Conservation (phyloP, 2,888 invertebrate genomes). For the Serrognathus titanus region DNA sequence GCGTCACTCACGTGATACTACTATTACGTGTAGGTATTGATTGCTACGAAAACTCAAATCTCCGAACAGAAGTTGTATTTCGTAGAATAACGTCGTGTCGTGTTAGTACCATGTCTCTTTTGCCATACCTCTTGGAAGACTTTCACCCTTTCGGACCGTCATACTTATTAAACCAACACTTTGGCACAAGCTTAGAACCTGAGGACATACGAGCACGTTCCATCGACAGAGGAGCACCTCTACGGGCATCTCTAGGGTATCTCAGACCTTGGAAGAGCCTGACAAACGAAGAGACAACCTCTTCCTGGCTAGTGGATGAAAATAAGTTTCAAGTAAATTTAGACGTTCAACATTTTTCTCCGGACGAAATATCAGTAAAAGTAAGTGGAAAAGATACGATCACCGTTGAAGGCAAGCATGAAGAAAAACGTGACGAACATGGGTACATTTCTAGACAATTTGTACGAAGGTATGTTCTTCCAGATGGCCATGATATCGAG, state of each 20-base stretch:
- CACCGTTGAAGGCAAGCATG: slow-evolving; percentile 75
- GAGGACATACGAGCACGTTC: slow-evolving; percentile 53
- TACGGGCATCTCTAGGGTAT: slow-evolving; percentile 59
- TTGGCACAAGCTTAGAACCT: slow-evolving; percentile 47
- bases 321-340: slow-evolving; percentile 67
- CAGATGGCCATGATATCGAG: slow-evolving; percentile 69
- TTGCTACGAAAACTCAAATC: too few species aligned
- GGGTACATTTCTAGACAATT: slow-evolving; percentile 77
- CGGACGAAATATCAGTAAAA: slow-evolving; percentile 75
- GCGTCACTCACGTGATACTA: too few species aligned
- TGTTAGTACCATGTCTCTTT: too few species aligned
- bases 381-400: slow-evolving; percentile 65
- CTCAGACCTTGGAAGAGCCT: slow-evolving; percentile 35
- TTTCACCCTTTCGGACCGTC: too few species aligned
- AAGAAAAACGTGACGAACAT: slow-evolving; percentile 69
- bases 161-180: slow-evolving; percentile 45
- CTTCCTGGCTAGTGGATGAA: slow-evolving; percentile 57
- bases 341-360: slow-evolving; percentile 74
- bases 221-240: slow-evolving; percentile 64
- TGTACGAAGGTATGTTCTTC: slow-evolving; percentile 68
- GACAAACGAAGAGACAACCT: slow-evolving; percentile 41
- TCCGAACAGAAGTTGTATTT: too few species aligned
- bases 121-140: too few species aligned
- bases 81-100: too few species aligned
- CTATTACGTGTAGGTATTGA: too few species aligned